These are phyloP conservation scores for Drosophila baimaii DNA, from an alignment of 1,140 invertebrate genomes.

Conservation along the genomic window DNA sequence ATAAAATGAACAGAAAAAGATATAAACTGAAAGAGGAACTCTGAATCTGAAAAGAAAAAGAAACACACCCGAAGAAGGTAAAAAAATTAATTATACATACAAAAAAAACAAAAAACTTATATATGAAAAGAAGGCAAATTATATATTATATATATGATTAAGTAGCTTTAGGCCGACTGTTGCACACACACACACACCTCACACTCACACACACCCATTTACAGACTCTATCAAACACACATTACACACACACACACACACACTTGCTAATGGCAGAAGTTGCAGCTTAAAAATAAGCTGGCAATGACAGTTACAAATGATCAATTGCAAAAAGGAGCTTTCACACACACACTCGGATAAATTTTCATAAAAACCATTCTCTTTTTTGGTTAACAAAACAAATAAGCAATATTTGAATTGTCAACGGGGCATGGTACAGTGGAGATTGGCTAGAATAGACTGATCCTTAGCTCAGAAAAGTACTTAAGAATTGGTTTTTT, in stretches of 20 bases:
- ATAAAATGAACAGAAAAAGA: constrained; percentile 45
- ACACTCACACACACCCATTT: constrained; percentile 30
- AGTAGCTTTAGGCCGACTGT: constrained; percentile 76
- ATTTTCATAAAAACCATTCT: constrained; percentile 22
- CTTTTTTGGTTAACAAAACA: constrained; percentile 16
- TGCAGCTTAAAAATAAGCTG: constrained; percentile 22
- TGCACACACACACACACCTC: constrained; percentile 59
- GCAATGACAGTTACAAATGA: constrained; percentile 60
- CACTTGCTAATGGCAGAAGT: constrained; percentile 21
- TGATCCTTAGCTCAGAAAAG: constrained; percentile 4
- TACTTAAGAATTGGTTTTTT: background rate
- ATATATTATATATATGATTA: constrained; percentile 77
- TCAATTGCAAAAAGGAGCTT: constrained; percentile 25
- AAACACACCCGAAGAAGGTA: constrained; percentile 20
- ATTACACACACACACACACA: too few species aligned
- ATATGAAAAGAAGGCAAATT: constrained; percentile 64
- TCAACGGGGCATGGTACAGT: constrained; percentile 7
- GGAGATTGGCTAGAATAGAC: constrained; percentile 14
- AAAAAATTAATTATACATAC: constrained; percentile 47
- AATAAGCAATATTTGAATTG: constrained; percentile 30
- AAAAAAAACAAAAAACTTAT: constrained; percentile 40
- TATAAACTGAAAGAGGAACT: constrained; percentile 28
- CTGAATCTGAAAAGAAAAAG: constrained; percentile 28
- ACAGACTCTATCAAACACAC: constrained; percentile 36
- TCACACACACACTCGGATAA: constrained; percentile 26